Percentiles rank a stretch among this genome's conserved stretches.
Evolutionary conservation across 2,113 vertebrate genomes (phyloP).

Genomic region (Equus przewalskii): DNA sequence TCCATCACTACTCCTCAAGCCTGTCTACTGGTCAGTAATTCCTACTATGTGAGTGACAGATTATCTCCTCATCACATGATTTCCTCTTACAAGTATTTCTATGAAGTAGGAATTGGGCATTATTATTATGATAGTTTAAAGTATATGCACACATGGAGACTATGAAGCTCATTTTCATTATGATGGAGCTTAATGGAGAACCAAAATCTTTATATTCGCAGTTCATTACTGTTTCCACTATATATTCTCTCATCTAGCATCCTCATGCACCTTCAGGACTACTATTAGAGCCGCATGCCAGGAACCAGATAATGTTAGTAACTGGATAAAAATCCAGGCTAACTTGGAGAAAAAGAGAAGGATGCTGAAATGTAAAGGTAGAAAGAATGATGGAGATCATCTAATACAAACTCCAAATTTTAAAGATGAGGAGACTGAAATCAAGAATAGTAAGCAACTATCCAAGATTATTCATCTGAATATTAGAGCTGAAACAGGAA

Average conservation of each 20-base stretch:
- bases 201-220: neutral
- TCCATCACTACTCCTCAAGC: neutral
- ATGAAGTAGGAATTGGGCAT: neutral
- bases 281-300: neutral
- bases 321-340: neutral
- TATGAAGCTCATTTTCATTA: neutral
- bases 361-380: neutral
- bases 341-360: neutral
- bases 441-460: neutral
- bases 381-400: neutral
- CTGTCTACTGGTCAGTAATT: neutral
- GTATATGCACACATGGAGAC: neutral
- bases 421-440: neutral
- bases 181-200: neutral
- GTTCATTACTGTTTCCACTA: neutral
- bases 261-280: neutral
- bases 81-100: neutral
- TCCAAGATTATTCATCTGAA: neutral
- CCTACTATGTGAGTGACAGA: neutral
- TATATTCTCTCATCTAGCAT: neutral
- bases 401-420: neutral
- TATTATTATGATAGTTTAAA: neutral
- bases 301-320: neutral
- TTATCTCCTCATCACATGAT: neutral
- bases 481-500: neutral